phyloP scores from a whole-genome alignment of 2,113 vertebrate species.

The Beaufortia kweichowensis region DNA sequence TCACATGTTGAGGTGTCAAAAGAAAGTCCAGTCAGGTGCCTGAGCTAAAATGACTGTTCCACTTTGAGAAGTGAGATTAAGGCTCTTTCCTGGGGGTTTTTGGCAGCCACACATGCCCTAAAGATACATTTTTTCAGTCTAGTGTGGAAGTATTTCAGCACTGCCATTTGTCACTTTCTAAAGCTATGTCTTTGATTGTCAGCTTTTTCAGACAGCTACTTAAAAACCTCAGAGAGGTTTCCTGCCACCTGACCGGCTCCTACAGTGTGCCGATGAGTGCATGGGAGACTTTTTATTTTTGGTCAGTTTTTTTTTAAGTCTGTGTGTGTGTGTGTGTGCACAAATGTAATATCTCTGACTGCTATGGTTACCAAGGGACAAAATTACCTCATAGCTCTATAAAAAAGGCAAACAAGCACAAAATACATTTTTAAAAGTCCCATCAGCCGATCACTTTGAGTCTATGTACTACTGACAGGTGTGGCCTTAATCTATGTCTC shows the following conservation, averaged over 20 bases:
- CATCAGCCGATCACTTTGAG: constrained; percentile 34
- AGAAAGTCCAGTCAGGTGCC: constrained; percentile 75
- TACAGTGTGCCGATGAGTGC: background rate
- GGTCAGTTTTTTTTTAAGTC: too few relatives aligned
- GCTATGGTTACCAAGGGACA: background rate
- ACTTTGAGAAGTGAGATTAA: constrained; percentile 78
- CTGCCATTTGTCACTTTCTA: constrained; percentile 82
- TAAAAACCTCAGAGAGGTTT: constrained; percentile 57
- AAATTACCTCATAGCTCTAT: too few relatives aligned
- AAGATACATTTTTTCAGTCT: constrained; percentile 81
- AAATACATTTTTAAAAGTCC: background rate
- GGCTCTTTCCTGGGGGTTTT: constrained; percentile 78
- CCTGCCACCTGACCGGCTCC: background rate
- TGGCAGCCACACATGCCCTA: constrained; percentile 81
- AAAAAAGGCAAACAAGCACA: background rate
- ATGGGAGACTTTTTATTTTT: background rate
- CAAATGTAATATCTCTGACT: background rate
- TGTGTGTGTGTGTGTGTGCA: background rate
- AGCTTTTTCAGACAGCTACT: constrained; percentile 72
- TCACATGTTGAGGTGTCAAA: constrained; percentile 73
- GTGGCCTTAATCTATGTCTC: constrained; percentile 32
- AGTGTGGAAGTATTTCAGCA: constrained; percentile 79
- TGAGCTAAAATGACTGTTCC: constrained; percentile 76
- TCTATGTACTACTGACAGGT: constrained; percentile 35
- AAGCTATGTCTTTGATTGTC: constrained; percentile 74